Conservation (phyloP, 2,113 vertebrate genomes). For the Semnornis frantzii region DNA sequence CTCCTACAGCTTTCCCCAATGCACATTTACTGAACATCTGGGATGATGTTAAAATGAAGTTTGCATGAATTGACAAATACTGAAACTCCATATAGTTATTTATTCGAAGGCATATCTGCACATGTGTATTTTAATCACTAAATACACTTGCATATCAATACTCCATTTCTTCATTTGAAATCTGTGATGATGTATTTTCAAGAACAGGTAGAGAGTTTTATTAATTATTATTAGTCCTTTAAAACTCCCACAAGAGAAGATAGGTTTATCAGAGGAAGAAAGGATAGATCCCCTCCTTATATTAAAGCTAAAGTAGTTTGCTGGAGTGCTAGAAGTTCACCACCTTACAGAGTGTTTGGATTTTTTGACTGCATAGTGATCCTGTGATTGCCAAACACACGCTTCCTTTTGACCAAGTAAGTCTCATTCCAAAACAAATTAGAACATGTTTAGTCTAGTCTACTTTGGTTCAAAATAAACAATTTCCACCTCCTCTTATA, state of each 20-base stretch:
- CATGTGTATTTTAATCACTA: neutral
- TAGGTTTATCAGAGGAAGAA: neutral
- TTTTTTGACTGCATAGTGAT: neutral
- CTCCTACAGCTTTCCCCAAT: neutral
- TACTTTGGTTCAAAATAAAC: neutral
- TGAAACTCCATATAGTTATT: neutral
- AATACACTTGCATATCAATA: neutral
- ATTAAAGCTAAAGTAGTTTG: neutral
- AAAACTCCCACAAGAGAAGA: neutral
- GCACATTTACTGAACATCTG: neutral
- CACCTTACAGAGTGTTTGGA: neutral
- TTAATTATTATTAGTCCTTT: neutral
- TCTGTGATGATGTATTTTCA: neutral
- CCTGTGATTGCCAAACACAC: neutral
- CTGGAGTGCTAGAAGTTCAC: neutral
- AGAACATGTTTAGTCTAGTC: neutral
- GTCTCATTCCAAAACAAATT: neutral
- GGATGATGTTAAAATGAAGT: neutral
- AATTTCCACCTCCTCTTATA: neutral
- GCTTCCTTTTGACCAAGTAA: neutral
- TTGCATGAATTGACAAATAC: neutral
- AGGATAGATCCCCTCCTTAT: neutral
- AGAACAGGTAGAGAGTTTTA: neutral
- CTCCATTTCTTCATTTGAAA: neutral
- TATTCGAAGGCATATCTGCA: neutral